These are phyloP conservation scores for Macrophya alboannulata DNA, from an alignment of 2,888 invertebrate genomes.

Conservation along the genomic window DNA sequence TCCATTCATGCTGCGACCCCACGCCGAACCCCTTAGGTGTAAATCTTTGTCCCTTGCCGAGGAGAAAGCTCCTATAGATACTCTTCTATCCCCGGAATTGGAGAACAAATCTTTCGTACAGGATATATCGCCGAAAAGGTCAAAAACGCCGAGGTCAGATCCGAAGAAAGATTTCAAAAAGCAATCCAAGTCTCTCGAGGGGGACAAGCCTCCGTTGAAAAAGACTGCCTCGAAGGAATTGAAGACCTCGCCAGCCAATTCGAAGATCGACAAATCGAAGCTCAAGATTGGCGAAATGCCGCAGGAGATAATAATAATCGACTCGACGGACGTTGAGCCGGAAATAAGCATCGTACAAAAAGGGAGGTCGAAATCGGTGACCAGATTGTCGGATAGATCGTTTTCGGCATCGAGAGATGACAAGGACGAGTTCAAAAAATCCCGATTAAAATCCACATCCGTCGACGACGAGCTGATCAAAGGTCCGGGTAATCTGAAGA, in stretches of 20 bases:
- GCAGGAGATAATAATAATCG: conserved; percentile 78
- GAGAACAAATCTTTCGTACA: conserved; percentile 76
- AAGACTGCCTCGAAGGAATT: conserved; percentile 75
- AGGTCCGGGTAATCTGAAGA: conserved; percentile 65
- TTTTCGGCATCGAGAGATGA: conserved; percentile 73
- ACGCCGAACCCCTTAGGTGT: conserved; percentile 76
- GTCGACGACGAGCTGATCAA: conserved; percentile 77
- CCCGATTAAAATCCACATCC: conserved; percentile 76
- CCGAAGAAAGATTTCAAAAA: conserved; percentile 78
- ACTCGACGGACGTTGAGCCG: conserved; percentile 76
- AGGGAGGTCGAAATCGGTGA: conserved; percentile 77
- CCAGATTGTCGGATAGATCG: conserved; percentile 73
- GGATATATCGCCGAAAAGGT: conserved; percentile 76
- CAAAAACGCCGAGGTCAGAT: conserved; percentile 73
- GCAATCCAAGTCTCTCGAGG: conserved; percentile 78
- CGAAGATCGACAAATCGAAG: conserved; percentile 77
- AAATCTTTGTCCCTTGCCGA: conserved; percentile 77
- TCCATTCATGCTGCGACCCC: conserved; percentile 76
- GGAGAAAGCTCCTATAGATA: conserved; percentile 78
- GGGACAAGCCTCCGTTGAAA: conserved; percentile 77
- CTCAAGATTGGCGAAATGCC: conserved; percentile 78
- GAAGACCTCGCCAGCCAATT: conserved; percentile 70
- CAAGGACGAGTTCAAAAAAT: conserved; percentile 71
- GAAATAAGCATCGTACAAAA: conserved; percentile 78
- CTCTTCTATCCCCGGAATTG: conserved; percentile 76